Conservation (phyloP, 1,140 invertebrate genomes). For the Leguminivora glycinivorella region DNA sequence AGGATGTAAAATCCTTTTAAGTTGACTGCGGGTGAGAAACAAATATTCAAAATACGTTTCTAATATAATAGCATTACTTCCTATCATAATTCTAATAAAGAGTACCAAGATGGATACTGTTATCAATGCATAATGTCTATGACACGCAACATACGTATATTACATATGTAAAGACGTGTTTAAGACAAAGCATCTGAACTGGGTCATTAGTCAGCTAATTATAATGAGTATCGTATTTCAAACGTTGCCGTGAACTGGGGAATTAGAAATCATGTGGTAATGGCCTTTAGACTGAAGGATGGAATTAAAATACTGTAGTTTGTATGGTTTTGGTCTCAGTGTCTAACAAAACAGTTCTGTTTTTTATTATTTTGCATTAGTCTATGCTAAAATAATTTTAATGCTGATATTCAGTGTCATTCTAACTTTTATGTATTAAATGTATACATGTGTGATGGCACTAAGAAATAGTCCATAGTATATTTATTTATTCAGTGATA, state of each 20-base stretch:
- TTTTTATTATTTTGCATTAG: too few relatives aligned
- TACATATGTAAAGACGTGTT: neutral
- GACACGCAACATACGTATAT: neutral
- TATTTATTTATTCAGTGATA: too few relatives aligned
- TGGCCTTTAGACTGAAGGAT: neutral
- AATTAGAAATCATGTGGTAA: constrained; percentile 15
- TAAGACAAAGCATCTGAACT: constrained; percentile 7
- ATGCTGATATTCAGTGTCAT: too few relatives aligned
- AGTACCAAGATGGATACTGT: neutral
- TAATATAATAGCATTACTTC: neutral
- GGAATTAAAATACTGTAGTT: neutral
- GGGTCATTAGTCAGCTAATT: constrained; percentile 24
- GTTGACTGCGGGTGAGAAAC: too few relatives aligned
- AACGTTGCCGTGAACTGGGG: constrained; percentile 4
- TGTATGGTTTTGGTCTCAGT: neutral
- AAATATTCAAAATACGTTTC: too few relatives aligned
- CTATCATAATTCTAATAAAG: neutral
- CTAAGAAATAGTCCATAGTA: too few relatives aligned
- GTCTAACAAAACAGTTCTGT: too few relatives aligned
- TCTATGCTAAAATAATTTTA: too few relatives aligned
- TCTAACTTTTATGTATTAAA: too few relatives aligned
- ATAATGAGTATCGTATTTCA: constrained; percentile 16
- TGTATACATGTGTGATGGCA: too few relatives aligned
- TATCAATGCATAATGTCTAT: neutral
- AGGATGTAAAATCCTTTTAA: too few relatives aligned